A percentile compares a stretch with the other conserved stretches of the same genome.
phyloP scores from a whole-genome alignment of 1,140 invertebrate genomes.

The Vanessa atalanta region DNA sequence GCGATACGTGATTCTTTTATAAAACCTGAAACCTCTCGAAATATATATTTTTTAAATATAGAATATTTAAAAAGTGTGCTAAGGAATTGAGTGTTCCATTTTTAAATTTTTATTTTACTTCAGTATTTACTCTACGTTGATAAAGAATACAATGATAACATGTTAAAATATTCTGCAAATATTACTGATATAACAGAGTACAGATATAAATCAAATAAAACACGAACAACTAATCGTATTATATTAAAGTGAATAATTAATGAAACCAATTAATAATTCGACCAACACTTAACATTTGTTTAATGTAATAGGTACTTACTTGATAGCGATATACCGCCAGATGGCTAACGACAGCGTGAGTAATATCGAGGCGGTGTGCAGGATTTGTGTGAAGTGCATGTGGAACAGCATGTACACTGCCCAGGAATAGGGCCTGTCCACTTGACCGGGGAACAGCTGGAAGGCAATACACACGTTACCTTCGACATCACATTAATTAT shows the following conservation, averaged over 20 bases:
- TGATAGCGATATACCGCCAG: slow-evolving; percentile 82
- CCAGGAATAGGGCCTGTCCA: slow-evolving; percentile 84
- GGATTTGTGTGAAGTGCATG: slow-evolving; percentile 87
- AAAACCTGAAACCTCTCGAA: background rate
- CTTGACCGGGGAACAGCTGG: slow-evolving; percentile 76
- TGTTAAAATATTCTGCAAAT: background rate
- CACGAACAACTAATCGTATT: background rate
- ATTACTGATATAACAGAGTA: background rate
- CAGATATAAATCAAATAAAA: slow-evolving; percentile 2
- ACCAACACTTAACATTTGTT: slow-evolving; percentile 17
- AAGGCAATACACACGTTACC: slow-evolving; percentile 9
- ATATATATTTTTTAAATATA: background rate
- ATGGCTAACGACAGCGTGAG: slow-evolving; percentile 91
- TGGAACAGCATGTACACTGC: slow-evolving; percentile 87
- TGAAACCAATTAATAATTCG: slow-evolving; percentile 8
- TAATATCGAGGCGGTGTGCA: slow-evolving; percentile 94
- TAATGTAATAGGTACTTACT: slow-evolving; percentile 51
- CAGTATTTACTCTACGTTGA: background rate
- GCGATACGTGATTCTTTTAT: background rate
- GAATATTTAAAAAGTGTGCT: background rate
- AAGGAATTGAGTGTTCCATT: background rate
- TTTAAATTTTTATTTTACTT: background rate
- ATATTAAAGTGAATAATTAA: slow-evolving; percentile 13
- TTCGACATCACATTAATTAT: too few species aligned
- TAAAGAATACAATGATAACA: background rate